phyloP scores from a whole-genome alignment of 2,888 invertebrate species.

The Tenthredo notha region DNA sequence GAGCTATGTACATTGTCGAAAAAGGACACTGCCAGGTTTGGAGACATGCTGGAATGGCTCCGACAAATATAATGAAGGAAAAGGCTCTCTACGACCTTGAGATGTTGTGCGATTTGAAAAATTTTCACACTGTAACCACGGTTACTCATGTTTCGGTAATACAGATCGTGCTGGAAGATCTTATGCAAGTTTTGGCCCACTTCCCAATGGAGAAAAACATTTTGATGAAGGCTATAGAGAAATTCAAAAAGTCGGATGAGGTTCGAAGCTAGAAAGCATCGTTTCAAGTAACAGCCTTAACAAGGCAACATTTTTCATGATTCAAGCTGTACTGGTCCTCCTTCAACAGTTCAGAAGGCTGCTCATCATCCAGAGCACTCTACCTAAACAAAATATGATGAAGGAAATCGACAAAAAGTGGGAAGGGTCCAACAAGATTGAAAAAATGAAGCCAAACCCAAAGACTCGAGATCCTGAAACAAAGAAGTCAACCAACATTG shows the following conservation, averaged over 20 bases:
- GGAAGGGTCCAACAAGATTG: neutral
- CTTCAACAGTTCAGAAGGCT: conserved; percentile 10
- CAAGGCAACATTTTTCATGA: neutral
- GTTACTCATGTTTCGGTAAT: conserved; percentile 23
- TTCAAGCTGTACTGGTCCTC: neutral
- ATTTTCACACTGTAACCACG: conserved; percentile 32
- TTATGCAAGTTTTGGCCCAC: conserved; percentile 22
- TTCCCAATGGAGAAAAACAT: conserved; percentile 1
- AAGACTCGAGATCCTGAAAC: neutral
- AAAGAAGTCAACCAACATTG: neutral
- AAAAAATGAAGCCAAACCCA: neutral
- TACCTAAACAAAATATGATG: neutral
- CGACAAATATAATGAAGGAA: neutral
- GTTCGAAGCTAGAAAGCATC: neutral
- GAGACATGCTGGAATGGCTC: conserved; percentile 5
- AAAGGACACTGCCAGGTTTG: conserved; percentile 63
- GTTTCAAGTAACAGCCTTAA: neutral
- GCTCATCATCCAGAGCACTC: neutral
- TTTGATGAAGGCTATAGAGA: neutral
- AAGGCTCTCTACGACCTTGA: conserved; percentile 19
- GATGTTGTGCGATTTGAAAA: conserved; percentile 29
- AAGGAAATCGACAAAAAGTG: neutral
- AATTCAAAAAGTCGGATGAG: conserved; percentile 10
- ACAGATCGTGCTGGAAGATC: conserved; percentile 1
- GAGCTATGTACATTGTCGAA: conserved; percentile 64